Conservation (phyloP, 2,113 vertebrate species). For the Nibea albiflora region DNA sequence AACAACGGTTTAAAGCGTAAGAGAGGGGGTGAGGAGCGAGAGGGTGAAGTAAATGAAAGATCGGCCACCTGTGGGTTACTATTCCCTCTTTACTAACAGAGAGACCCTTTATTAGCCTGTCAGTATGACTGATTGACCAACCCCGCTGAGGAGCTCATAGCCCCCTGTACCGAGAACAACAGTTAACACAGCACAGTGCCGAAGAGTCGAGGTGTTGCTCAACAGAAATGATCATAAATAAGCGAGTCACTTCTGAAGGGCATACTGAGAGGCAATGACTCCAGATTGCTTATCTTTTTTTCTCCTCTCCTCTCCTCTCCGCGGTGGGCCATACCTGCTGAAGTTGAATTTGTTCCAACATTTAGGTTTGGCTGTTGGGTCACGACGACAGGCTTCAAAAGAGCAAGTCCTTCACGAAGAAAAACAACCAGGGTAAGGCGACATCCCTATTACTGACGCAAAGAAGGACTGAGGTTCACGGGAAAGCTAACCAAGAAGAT, state of each 20-base stretch:
- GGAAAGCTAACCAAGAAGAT: slow-evolving; percentile 31
- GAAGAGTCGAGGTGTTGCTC: slow-evolving; percentile 13
- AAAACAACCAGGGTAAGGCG: background rate
- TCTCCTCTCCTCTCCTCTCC: background rate
- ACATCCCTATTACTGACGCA: slow-evolving; percentile 30
- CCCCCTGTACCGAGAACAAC: slow-evolving; percentile 4
- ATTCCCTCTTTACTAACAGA: slow-evolving; percentile 54
- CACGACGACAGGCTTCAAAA: slow-evolving; percentile 26
- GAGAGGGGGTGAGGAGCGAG: background rate
- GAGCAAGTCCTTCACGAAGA: slow-evolving; percentile 19
- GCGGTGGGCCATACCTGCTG: background rate
- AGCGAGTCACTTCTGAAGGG: slow-evolving; percentile 35
- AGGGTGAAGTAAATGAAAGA: slow-evolving; percentile 35
- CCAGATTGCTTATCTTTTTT: slow-evolving; percentile 24
- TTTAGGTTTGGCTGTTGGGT: slow-evolving; percentile 24
- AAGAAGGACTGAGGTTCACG: slow-evolving; percentile 36
- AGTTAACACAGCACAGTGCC: background rate
- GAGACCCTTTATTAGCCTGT: slow-evolving; percentile 67
- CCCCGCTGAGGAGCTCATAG: slow-evolving; percentile 32
- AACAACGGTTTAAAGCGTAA: slow-evolving; percentile 31
- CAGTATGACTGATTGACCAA: slow-evolving; percentile 66
- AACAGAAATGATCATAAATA: slow-evolving; percentile 26
- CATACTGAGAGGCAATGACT: slow-evolving; percentile 1
- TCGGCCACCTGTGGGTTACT: slow-evolving; percentile 52
- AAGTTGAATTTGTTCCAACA: slow-evolving; percentile 16